Evolutionary conservation across 2,888 invertebrate genomes (phyloP), one percentile per base, ranked within the genome.

Genomic region (Andrena haemorrhoa): DNA sequence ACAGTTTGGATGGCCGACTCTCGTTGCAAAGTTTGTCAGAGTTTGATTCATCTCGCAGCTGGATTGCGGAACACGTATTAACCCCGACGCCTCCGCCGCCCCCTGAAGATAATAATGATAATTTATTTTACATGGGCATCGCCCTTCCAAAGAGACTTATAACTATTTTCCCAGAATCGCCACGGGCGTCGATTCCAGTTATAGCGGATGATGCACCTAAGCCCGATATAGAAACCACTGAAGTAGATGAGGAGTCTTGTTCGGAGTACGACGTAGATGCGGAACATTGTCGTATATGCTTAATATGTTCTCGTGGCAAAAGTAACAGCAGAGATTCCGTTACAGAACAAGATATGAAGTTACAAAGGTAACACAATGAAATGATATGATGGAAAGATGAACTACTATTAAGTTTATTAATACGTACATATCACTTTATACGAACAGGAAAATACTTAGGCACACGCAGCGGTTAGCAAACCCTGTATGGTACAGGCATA

Each of bases 401-500:
- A 12, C 2, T 33, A 23, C 41, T 7, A 51, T 65, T 61, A 31
- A 56, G 56, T 49, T 60, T 47, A 49, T 56, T 64, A 61, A 70
- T 23, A 41, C 16, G 41, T 16, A 16, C 12, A 12, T 10, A 63
- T 33, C 16, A 6, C 12, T 71, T 71, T 77, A 71, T 79, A 58
- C 83, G 23, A 89, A 20, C 79, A 93, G 93, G 83, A 91, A 93
- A 85, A 96, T 98, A 73, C 93, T 98, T 82, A 95, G 96, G 84
- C 96, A 97, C 91, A 95, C 97, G 1, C 96, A 97, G 89, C 96
- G 96, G 83, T 94, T 98, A 90, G 96, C 97, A 49, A 97, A 97
- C 94, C 97, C 97, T 60, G 96, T 97, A 12, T 96, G 97, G 92
- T 96, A 96, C 85, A 97, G 97, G 87, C 96, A 97, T 92, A 97